Evolutionary conservation across 1,140 invertebrate genomes (phyloP), one percentile per base, ranked within the genome.

Genomic region (Drosophila nannoptera): DNA sequence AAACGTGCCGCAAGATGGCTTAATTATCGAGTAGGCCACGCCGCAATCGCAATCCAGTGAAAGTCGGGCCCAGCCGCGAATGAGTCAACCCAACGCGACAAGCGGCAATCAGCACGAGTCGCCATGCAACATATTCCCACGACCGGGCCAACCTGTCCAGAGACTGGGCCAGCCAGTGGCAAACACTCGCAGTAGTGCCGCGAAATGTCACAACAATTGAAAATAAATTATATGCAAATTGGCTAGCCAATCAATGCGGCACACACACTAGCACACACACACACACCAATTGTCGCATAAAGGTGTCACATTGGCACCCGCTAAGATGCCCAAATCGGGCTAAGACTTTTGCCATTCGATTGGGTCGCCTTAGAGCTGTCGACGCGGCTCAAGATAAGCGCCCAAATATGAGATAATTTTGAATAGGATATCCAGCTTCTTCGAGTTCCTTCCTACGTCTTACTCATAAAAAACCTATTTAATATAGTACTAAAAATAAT

Each of bases 141-240:
- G 80, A 64, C 73, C 68, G 61, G 46, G 68, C 73, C 73, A 84
- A 84, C 76, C 80, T 84, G 75, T 64, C 52, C 56, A 53, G 35
- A 53, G 5, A 22, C 22, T 22, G 8, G n/a, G n/a, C 35, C n/a
- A 14, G 33, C 40, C 40, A 32, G 14, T 43, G 14, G 38, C 38
- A 40, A 40, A 12, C 40, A 43, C n/a, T 14, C 11, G 5, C 11
- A 40, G n/a, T 14, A 32, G 31, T 83, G 72, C 72, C 80, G 65
- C 78, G 74, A 84, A 86, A 86, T 84, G 76, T 84, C 80, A 86
- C 80, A 84, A 77, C 80, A 83, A 83, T 84, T 84, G 81, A 52
- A 78, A 84, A 84, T 86, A 86, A 86, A 84, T 84, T 84, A 84
- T 86, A 84, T 84, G 80, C 77, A 84, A 84, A 84, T 86, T 86